Evolutionary conservation across 2,797 vertebrate genomes (phyloP).

Genomic region (Lepidocolaptes lacrymiger): DNA sequence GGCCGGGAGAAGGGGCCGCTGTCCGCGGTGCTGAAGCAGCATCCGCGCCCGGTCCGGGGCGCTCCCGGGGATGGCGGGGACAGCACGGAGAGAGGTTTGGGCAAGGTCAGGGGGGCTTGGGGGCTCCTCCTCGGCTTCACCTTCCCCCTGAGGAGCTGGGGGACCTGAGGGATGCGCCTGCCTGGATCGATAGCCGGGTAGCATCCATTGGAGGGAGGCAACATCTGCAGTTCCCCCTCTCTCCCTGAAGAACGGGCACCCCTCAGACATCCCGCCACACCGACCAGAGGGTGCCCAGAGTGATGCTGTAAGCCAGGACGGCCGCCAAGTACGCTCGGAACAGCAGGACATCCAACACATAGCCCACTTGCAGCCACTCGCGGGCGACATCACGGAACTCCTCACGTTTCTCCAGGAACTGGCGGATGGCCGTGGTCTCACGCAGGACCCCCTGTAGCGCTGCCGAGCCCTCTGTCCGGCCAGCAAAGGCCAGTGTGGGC

Average conservation of each 20-base stretch:
- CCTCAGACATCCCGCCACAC: conserved; percentile 87
- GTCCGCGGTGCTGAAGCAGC: conserved; percentile 59
- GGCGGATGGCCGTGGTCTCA: conserved; percentile 86
- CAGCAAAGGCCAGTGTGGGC: not conserved
- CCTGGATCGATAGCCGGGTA: not conserved
- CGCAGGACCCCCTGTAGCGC: conserved; percentile 83
- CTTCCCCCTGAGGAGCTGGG: not conserved
- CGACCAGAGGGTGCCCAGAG: conserved; percentile 90
- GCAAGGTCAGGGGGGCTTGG: not conserved
- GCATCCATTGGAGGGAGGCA: too few species aligned
- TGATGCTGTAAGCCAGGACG: conserved; percentile 88
- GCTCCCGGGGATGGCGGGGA: not conserved
- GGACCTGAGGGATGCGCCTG: not conserved
- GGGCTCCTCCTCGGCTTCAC: not conserved
- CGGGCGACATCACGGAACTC: conserved; percentile 85
- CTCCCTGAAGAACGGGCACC: fast-evolving
- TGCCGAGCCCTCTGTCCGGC: conserved; percentile 64
- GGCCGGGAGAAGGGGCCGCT: not conserved
- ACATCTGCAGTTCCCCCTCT: too few species aligned
- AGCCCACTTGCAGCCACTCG: conserved; percentile 95
- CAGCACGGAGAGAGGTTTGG: not conserved
- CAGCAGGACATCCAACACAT: conserved; percentile 90
- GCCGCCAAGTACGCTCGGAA: conserved; percentile 90
- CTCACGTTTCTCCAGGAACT: conserved; percentile 88
- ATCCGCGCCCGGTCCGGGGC: not conserved